phyloP scores from a whole-genome alignment of 2,797 vertebrate species.

The Eupleurogrammus muticus region DNA sequence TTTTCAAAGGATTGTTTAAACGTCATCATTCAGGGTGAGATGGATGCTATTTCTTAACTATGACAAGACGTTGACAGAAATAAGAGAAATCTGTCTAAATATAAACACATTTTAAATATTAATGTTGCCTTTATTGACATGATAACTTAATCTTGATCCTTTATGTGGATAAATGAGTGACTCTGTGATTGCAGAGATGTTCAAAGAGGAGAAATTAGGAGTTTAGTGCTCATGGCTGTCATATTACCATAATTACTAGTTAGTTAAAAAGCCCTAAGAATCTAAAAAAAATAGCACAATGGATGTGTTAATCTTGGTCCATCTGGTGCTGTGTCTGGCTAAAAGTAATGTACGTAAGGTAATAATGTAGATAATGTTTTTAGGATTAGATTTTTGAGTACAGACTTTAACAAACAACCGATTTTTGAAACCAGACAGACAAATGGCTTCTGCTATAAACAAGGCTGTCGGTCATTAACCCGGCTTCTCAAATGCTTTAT shows the following conservation, averaged over 20 bases:
- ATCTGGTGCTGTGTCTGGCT: background rate
- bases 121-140: background rate
- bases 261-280: constrained; percentile 12
- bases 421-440: constrained; percentile 5
- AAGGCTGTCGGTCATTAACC: background rate
- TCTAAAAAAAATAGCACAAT: background rate
- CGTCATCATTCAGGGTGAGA: background rate
- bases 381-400: background rate
- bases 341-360: no score
- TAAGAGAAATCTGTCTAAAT: background rate
- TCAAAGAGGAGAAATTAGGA: constrained; percentile 10
- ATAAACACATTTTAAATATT: background rate
- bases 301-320: background rate
- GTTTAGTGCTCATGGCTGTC: background rate
- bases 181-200: constrained; percentile 13
- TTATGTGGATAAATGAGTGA: background rate
- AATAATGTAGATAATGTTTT: constrained; percentile 5
- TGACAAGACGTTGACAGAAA: background rate
- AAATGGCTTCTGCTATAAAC: background rate
- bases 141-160: background rate
- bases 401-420: background rate
- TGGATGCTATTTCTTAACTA: background rate
- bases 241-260: constrained; percentile 4
- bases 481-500: background rate
- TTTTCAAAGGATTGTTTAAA: constrained; percentile 5